Conservation (phyloP, 1,140 invertebrate genomes). For the Brachionus rubens region DNA sequence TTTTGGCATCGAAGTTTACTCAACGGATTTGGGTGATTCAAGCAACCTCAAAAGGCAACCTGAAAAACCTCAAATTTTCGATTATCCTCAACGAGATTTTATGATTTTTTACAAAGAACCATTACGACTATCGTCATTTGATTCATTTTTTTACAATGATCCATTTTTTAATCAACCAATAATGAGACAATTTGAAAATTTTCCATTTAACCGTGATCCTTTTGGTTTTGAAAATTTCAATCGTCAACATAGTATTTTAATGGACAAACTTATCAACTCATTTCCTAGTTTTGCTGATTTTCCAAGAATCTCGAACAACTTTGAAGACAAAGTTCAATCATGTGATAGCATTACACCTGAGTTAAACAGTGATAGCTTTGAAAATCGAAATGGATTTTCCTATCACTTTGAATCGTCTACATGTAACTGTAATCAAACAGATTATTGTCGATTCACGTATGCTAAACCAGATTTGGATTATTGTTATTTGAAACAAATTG, state of each 20-base stretch:
- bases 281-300: background rate
- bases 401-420: constrained; percentile 15
- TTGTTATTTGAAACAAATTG: constrained; percentile 7
- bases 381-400: background rate
- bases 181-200: background rate
- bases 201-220: background rate
- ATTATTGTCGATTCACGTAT: background rate
- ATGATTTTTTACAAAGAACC: background rate
- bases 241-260: background rate
- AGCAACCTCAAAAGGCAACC: too few relatives aligned
- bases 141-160: background rate
- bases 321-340: background rate
- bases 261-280: background rate
- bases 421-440: constrained; percentile 15
- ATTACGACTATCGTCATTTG: background rate
- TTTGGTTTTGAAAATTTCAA: background rate
- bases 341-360: background rate
- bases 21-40: too few relatives aligned
- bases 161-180: background rate
- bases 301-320: background rate
- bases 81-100: background rate
- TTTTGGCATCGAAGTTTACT: too few relatives aligned
- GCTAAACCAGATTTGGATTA: constrained; percentile 21
- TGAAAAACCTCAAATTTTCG: too few relatives aligned
- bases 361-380: background rate